Base-by-base conservation (phyloP, 2,888 invertebrate genomes). In the Ochropleura leucogaster region DNA sequence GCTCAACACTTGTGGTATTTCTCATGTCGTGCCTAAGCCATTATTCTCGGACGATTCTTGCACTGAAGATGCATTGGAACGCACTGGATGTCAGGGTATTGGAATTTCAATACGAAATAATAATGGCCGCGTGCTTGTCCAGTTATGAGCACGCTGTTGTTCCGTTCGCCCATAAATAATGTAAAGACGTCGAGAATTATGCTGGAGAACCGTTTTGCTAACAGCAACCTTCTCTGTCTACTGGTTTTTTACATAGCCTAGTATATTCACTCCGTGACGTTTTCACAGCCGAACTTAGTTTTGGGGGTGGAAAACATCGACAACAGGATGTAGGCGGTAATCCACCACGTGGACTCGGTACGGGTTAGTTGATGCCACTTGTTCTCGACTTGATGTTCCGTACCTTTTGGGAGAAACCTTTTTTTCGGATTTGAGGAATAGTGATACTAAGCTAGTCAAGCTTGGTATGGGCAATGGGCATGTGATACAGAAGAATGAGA, bases 51-150 rank as follows among this genome's bases (percentile, higher is more conserved):
- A 9, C 12, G 30, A 46, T 44, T 40, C 12, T 53, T 72, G 47
- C 40, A 20, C 49, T 51, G 63, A 30, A 77, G 55, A 79, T 79
- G 63, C 42, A 64, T 64, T 10, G 49, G 20, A 60, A 44, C 57
- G 14, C 42, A 9, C 20, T 69, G 53, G 20, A 63, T 49, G 66
- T 69, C 77, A 55, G n/a, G 40, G 14, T 70, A 76, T 74, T 18
- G 57, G 82, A 82, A 79, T 82, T 77, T 57, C 49, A 67, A 82
- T 77, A 53, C 66, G 47, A 77, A 77, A 82, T 82, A 62, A 44
- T 82, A 82, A 82, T 70, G 53, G 47, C 40, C 46, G 47, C 80
- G 66, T 77, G 67, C 44, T 55, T 66, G 49, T 60, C 16, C 49
- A 51, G 77, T 68, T 82, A 55, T 81, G 66, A 63, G 47, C 47